Base-by-base conservation (phyloP, 2,888 invertebrate species). In the Xanthia icteritia region DNA sequence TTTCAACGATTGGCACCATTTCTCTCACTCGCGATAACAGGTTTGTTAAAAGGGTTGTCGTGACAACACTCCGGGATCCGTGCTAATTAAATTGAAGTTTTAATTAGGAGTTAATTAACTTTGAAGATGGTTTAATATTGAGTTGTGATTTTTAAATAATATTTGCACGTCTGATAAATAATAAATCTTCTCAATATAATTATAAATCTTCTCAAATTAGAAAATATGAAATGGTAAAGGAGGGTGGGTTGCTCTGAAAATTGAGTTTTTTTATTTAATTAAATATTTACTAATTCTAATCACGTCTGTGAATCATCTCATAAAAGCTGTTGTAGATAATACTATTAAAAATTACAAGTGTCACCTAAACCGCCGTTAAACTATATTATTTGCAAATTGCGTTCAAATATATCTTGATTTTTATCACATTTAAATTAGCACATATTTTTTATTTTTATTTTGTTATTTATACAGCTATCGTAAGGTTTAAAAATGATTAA, bases 1-100 rank as follows among this genome's bases (percentile, higher is more conserved):
- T 74, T 64, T 61, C 85, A 79, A 79, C 78, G 73, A 82, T 84
- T 81, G 82, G 82, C 85, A 83, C 76, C 75, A 69, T 76, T 79
- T 66, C 73, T 39, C 73, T 65, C 72, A 67, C 77, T 81, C 76
- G 58, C 63, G 68, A 79, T 77, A 88, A 73, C 68, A 66, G 77
- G 75, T 45, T 39, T 74, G 74, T 69, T 76, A 72, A 73, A 82
- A 82, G 71, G 78, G 75, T 77, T 82, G 75, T 73, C 68, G 27
- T 56, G 51, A 60, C 61, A 75, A 81, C 79, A 71, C 45, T 39
- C 63, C 69, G 42, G 45, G 73, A 76, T 67, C 65, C 51, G 42
- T 70, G 77, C 63, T 74, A 77, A 81, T 79, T 83, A 78, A 75
- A 71, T 65, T 73, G 39, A 78, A 68, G 60, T 71, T 81, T 73